A percentile compares a stretch with the other conserved stretches of the same genome.
These are phyloP conservation scores for Glandiceps talaboti DNA, from an alignment of 53 echinoderm and acorn worm species.

Conservation along the genomic window DNA sequence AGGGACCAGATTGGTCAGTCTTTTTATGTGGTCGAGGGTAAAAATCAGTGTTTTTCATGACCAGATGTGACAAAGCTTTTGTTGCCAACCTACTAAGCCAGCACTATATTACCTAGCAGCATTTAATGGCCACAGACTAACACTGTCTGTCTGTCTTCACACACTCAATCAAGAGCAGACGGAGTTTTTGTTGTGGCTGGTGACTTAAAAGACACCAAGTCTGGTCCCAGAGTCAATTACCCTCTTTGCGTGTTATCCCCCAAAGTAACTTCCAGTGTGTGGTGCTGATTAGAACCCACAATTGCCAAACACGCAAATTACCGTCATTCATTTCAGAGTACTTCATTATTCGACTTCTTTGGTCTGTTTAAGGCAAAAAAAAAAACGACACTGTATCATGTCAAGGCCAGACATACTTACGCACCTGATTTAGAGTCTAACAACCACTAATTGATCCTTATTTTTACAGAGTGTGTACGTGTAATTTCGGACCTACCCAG, in stretches of 20 bases:
- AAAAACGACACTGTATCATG: not conserved
- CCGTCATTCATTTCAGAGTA: not conserved
- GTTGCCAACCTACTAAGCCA: not conserved
- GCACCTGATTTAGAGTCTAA: not conserved
- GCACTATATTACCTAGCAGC: not conserved
- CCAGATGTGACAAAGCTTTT: not conserved
- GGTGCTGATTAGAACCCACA: not conserved
- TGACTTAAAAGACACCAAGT: not conserved
- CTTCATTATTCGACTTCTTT: not conserved
- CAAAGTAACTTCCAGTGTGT: not conserved
- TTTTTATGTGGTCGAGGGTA: no score
- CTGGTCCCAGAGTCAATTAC: not conserved
- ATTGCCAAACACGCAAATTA: not conserved
- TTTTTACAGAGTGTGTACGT: no score
- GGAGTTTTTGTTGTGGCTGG: not conserved
- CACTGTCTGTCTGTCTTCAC: not conserved
- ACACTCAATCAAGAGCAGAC: not conserved
- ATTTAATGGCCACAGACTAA: not conserved
- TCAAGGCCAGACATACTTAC: not conserved
- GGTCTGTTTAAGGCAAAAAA: not conserved
- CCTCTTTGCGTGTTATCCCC: no score
- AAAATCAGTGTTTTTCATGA: not conserved
- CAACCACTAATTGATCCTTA: not conserved
- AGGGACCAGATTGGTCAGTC: no score
- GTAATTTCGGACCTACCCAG: no score